Evolutionary conservation across 2,888 invertebrate species (phyloP), one percentile per base, ranked within the genome.

Genomic region (Penaeus monodon): DNA sequence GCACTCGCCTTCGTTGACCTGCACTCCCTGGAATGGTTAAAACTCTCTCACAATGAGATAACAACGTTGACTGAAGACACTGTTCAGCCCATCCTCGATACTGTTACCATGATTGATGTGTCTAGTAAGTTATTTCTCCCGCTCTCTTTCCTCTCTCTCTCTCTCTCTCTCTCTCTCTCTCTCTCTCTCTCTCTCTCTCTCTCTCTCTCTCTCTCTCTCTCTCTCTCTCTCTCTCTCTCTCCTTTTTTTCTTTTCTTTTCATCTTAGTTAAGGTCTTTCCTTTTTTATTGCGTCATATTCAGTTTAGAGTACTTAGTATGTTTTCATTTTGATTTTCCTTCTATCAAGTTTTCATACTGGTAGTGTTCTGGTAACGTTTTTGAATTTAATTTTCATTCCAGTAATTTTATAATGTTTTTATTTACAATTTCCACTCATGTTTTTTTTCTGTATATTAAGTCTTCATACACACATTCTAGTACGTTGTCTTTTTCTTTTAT

Each of bases 41-140:
- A 96, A 92, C 93, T 98, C 88, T 96, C 97, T 92, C 97, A 97
- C 92, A 97, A 97, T 93, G 96, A 96, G 92, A 93, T 98, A 90
- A 94, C 94, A 90, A 95, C 96, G 91, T 95, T 97, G 90, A 95
- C 96, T 0, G 96, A 97, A 92, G 97, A 97, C 92, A 96, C 97
- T 80, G 97, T 97, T 95, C 97, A 97, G 92, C 96, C 96, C 27
- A 95, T 97, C 89, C 94, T 97, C 91, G 97, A 97, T 92, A 97
- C 97, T 0, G 93, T 97, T 22, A 94, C 96, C 91, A 96, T 96
- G 89, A 95, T 97, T 90, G 97, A 97, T 93, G 95, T 97, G 90
- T 97, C 96, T 94, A 97, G 97, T 97, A 93, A 93, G 93, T 78
- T 78, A 49, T n/a, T 4, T 57, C 10, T 24, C 76, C 65, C n/a